Percentiles rank a stretch among this genome's conserved stretches.
Evolutionary conservation across 2,797 vertebrate genomes (phyloP).

Genomic region (Lepus townsendii): DNA sequence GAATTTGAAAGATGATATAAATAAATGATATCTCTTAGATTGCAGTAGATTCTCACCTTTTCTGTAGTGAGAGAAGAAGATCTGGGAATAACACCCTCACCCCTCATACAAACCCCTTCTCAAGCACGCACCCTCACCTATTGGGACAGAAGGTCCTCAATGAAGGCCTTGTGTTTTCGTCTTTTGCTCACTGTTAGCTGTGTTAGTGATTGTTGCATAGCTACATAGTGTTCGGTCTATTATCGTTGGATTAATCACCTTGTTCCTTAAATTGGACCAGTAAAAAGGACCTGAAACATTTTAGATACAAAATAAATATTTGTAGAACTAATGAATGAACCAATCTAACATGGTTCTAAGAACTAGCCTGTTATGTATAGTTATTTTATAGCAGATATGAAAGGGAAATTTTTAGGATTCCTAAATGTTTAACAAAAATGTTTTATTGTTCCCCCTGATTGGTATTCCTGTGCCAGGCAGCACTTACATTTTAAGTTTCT

Average conservation of each 20-base stretch:
- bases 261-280: not conserved
- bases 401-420: conserved; percentile 25
- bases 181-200: not conserved
- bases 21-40: not conserved
- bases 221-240: not conserved
- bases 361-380: not conserved
- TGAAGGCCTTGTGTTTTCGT: not conserved
- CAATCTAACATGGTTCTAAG: not conserved
- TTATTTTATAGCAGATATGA: not conserved
- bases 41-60: not conserved
- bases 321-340: not conserved
- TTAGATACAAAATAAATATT: not conserved
- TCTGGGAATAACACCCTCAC: not conserved
- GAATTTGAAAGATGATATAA: conserved; percentile 33
- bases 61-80: conserved; percentile 6
- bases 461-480: not conserved
- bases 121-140: not conserved
- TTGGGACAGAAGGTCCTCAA: not conserved
- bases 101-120: not conserved
- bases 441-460: not conserved
- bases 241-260: not conserved
- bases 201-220: not conserved
- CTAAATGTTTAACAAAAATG: not conserved
- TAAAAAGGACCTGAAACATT: not conserved
- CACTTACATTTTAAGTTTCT: not conserved